Evolutionary conservation across 1,140 invertebrate species (phyloP), one percentile per base, ranked within the genome.

Genomic region (Microvelia longipes): DNA sequence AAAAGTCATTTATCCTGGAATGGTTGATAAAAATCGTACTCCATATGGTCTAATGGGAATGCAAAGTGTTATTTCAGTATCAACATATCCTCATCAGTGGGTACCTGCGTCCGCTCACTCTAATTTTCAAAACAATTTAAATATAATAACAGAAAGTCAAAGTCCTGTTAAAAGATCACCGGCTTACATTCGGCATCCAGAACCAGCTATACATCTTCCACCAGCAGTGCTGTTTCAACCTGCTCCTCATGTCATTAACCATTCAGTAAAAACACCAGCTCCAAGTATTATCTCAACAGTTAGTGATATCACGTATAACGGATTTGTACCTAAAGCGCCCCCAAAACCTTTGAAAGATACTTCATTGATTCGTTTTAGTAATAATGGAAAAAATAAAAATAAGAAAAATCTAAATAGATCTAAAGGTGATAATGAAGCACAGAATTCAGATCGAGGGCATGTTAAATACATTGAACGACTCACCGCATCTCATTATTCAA

Each of bases 381-480:
- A 68, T 29, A 63, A 67, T 26, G n/a, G 28, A 29, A 35, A 67
- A 65, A 15, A 5, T 26, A 13, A 69, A 29, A 5, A 14, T 25
- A n/a, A 50, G 1, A 24, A 30, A 30, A 25, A 27, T 13, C 1
- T 25, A 27, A 13, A 29, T 1, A 60, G 13, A 27, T 24, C 14
- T 60, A 28, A n/a, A 60, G 29, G 29, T 1, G 26, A 29, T 2
- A 67, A 29, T n/a, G 61, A 30, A 5, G 64, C 25, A 35, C 50
- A 30, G 29, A 28, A 28, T n/a, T 11, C 15, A 15, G 28, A 69
- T 14, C n/a, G 50, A 24, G 69, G 50, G 1, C 62, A 69, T 27
- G 70, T 70, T 26, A 74, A 74, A 71, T 72, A 74, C 66, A 71
- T 76, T 25, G 75, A 76, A 71, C 70, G 73, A 62, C 65, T 76